phyloP scores from a whole-genome alignment of 2,797 vertebrate species.

The Microhierax caerulescens region DNA sequence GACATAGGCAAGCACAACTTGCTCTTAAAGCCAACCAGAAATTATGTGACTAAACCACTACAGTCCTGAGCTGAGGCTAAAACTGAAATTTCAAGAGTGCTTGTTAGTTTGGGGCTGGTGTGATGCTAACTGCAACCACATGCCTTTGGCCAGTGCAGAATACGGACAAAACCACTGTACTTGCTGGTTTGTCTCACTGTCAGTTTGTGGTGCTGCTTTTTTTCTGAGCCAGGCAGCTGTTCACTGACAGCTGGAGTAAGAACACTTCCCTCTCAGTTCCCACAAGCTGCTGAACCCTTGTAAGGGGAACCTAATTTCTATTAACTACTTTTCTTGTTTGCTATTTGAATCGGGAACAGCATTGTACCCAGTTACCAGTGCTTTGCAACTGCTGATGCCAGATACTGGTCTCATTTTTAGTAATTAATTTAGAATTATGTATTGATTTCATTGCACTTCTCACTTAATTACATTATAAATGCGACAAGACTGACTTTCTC shows the following conservation, averaged over 20 bases:
- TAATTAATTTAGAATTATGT: not conserved
- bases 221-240: not conserved
- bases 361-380: not conserved
- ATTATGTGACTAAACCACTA: rapidly evolving
- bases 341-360: not conserved
- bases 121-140: not conserved
- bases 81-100: not conserved
- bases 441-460: not conserved
- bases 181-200: not conserved
- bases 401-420: not conserved
- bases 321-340: not conserved
- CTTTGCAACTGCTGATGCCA: not conserved
- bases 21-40: not conserved
- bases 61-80: not conserved
- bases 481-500: not conserved
- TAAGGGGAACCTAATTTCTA: not conserved
- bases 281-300: not conserved
- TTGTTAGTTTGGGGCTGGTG: not conserved
- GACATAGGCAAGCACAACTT: not conserved
- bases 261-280: not conserved
- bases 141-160: not conserved
- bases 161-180: not conserved
- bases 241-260: not conserved
- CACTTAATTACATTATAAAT: not conserved
- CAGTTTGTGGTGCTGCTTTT: not conserved